Evolutionary conservation across 2,888 invertebrate species (phyloP).

Genomic region (Nezara viridula): DNA sequence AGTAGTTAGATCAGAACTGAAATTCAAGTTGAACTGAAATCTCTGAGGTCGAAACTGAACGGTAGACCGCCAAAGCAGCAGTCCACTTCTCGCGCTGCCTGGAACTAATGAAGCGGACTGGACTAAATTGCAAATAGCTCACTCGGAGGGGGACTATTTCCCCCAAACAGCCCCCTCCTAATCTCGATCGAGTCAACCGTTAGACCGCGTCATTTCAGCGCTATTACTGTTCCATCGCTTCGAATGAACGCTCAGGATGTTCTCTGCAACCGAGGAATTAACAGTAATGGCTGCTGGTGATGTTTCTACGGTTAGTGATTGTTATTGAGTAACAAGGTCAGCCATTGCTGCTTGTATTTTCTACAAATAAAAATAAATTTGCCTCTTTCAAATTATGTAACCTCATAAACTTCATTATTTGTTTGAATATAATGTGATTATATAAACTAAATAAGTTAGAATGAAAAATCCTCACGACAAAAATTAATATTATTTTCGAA

Average conservation of each 20-base stretch:
- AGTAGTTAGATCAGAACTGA: neutral
- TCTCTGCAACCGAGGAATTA: neutral
- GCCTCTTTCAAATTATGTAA: too few species aligned
- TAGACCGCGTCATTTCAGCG: neutral
- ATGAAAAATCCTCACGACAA: too few species aligned
- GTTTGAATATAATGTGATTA: too few species aligned
- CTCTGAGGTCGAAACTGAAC: neutral
- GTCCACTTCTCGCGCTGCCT: neutral
- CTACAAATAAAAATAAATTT: too few species aligned
- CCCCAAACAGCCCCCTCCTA: neutral
- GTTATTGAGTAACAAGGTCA: too few species aligned
- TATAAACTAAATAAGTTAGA: too few species aligned
- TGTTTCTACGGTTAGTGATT: too few species aligned
- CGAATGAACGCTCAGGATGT: neutral
- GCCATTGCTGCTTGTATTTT: too few species aligned
- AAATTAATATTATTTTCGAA: too few species aligned
- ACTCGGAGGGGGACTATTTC: neutral
- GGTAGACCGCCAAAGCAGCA: neutral
- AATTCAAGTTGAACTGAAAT: neutral
- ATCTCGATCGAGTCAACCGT: constrained; percentile 15
- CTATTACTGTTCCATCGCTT: neutral
- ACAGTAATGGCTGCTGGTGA: neutral
- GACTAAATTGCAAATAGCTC: constrained; percentile 23
- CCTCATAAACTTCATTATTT: too few species aligned
- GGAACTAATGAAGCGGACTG: neutral